These are phyloP conservation scores for Sinodicranocentrus sp. DNA, from an alignment of 2,888 invertebrate genomes.

Conservation along the genomic window DNA sequence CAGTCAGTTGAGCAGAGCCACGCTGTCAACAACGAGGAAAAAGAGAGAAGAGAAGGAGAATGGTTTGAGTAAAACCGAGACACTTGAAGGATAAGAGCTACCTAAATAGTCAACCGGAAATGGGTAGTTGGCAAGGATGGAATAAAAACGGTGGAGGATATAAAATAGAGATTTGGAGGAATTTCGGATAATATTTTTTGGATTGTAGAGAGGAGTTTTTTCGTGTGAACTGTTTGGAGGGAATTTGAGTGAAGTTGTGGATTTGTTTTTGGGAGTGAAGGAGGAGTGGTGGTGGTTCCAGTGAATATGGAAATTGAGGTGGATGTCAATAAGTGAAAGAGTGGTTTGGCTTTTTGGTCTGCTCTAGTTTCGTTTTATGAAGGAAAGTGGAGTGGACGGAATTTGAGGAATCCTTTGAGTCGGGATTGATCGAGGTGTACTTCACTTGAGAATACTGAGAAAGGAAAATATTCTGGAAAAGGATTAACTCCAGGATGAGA, in stretches of 20 bases:
- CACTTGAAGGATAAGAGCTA: neutral
- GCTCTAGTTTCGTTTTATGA: neutral
- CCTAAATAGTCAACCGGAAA: too few species aligned
- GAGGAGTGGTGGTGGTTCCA: too few species aligned
- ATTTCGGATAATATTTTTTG: neutral
- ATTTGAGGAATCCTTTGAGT: too few species aligned
- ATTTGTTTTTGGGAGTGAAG: neutral
- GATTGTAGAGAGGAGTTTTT: neutral
- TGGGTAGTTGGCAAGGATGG: neutral
- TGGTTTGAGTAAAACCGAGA: neutral
- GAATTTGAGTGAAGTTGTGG: neutral
- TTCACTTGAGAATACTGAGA: too few species aligned
- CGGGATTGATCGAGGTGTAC: too few species aligned
- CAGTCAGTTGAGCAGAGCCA: conserved; percentile 1
- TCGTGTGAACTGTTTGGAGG: neutral
- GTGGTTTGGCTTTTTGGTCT: neutral
- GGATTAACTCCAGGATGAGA: too few species aligned
- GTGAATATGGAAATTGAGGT: too few species aligned
- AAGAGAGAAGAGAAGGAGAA: neutral
- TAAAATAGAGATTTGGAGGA: neutral
- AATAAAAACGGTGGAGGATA: neutral
- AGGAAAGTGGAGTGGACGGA: neutral
- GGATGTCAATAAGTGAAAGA: neutral
- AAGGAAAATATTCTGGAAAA: too few species aligned
- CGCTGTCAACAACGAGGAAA: neutral